phyloP scores from a whole-genome alignment of 2,888 invertebrate species.

The Rotaria magnacalcarata region DNA sequence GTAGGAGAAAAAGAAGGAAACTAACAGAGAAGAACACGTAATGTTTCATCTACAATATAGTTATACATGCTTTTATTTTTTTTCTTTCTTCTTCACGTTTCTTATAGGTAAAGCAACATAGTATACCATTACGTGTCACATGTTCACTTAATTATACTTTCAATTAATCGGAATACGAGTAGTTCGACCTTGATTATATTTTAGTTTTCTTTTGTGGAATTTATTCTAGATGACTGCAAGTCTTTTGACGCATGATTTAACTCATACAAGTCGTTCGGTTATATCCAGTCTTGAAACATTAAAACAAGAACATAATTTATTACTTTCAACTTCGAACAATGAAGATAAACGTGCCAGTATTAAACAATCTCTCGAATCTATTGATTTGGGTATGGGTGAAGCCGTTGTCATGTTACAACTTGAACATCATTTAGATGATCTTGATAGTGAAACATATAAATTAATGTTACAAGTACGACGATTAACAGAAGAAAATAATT shows the following conservation, averaged over 20 bases:
- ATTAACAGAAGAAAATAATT: slow-evolving; percentile 75
- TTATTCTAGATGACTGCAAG: background rate
- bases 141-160: background rate
- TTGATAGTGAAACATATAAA: slow-evolving; percentile 19
- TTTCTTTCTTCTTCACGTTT: background rate
- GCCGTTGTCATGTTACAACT: background rate
- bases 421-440: background rate
- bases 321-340: background rate
- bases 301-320: slow-evolving; percentile 19
- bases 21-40: background rate
- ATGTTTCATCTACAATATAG: background rate
- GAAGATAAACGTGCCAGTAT: background rate
- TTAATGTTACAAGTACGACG: slow-evolving; percentile 32
- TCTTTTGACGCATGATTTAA: background rate
- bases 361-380: background rate
- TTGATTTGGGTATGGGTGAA: slow-evolving; percentile 32
- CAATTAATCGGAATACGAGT: background rate
- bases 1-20: background rate
- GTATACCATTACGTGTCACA: background rate
- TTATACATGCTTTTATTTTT: background rate
- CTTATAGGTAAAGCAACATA: background rate
- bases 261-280: background rate
- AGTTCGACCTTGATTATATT: background rate
- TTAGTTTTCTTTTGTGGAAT: background rate
- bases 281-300: slow-evolving; percentile 8